Evolutionary conservation across 2,888 invertebrate genomes (phyloP), one percentile per base, ranked within the genome.

Genomic region (Noctua janthina): DNA sequence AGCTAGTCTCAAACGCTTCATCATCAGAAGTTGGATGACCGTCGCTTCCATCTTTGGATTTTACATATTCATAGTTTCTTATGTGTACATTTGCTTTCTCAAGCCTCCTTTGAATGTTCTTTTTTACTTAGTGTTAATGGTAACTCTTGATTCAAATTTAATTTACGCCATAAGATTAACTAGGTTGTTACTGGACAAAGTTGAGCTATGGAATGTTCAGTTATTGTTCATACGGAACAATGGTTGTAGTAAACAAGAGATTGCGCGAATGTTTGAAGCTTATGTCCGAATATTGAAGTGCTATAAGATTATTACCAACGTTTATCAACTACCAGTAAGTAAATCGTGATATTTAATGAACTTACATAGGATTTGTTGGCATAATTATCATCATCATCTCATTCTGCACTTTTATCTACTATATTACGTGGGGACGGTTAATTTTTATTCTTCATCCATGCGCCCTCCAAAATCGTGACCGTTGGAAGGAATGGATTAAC

Each of bases 261-360:
- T 54, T 71, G 8, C 8, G 15, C 54, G 6, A 71, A 54, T 71
- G 71, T 71, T 75, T 43, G 39, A 75, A 43, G 39, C 29, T 3
- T 54, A 70, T 54, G 43, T 11, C 29, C 20, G 15, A 13, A 75
- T 75, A 70, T 54, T 70, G 8, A 54, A 29, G 0, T 75, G 74
- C 6, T 75, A 70, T 10, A 54, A 43, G 20, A 54, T 70, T 29
- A 6, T 71, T 6, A 23, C 20, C 1, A 39, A 43, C 5, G 39
- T 54, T 75, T 75, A 39, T 54, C 11, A 70, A 15, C 20, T 75
- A 20, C 39, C 51, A 39, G 75, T 75, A 54, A 75, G 75, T 72
- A 17, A 66, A 39, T 39, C 11, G 20, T 72, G 3, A n/a, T 72
- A 51, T 72, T 56, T 51, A 10, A 46, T 46, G 4, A 46, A n/a